These are phyloP conservation scores for Babyrousa celebensis DNA, from an alignment of 2,797 vertebrate genomes.

Conservation along the genomic window DNA sequence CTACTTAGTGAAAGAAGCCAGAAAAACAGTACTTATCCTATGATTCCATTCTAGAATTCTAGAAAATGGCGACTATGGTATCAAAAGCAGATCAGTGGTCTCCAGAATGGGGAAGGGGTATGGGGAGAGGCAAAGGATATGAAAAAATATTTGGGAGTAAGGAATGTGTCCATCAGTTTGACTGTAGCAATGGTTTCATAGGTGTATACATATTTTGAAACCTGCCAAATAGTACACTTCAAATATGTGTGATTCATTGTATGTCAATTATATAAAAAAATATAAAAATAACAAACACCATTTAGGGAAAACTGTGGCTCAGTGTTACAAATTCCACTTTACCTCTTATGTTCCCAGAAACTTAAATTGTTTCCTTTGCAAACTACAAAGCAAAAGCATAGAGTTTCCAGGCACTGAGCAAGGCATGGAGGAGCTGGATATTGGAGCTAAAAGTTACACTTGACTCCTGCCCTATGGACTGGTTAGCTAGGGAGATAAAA, in stretches of 20 bases:
- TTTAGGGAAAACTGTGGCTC: background rate
- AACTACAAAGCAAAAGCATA: background rate
- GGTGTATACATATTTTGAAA: conserved; percentile 39
- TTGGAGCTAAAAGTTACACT: background rate
- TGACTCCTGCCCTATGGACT: background rate
- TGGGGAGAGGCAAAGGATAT: background rate
- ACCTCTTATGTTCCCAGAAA: background rate
- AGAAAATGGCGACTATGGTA: background rate
- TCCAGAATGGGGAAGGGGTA: background rate
- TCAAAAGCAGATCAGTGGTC: conserved; percentile 47
- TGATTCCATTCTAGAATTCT: conserved; percentile 41
- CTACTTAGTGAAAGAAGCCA: conserved; percentile 30
- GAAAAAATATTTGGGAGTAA: conserved; percentile 23
- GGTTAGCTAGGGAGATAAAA: conserved; percentile 16
- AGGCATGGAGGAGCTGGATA: background rate
- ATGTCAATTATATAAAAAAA: conserved; percentile 39
- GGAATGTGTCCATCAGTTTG: background rate
- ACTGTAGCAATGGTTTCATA: background rate
- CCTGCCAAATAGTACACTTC: background rate
- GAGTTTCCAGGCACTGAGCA: background rate
- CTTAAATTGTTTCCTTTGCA: conserved; percentile 25
- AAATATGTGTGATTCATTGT: conserved; percentile 15
- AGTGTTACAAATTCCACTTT: background rate
- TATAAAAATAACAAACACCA: conserved; percentile 23
- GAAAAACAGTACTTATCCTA: background rate